Evolutionary conservation across 2,797 vertebrate genomes (phyloP).

Genomic region (Spondyliosoma cantharus): DNA sequence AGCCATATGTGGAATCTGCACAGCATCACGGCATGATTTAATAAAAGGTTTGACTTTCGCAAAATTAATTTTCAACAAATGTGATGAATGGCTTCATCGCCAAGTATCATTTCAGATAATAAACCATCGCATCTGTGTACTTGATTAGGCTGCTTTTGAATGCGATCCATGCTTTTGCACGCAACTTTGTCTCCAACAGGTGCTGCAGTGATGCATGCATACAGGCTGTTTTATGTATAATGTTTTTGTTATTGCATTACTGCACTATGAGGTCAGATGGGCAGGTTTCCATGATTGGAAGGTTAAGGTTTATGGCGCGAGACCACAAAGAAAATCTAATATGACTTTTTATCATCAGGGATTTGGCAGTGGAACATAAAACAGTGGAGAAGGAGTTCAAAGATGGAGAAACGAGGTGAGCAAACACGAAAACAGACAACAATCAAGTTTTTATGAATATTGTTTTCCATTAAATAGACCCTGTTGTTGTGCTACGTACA

Average conservation of each 20-base stretch:
- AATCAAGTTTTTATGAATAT: neutral
- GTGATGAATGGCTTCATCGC: constrained; percentile 64
- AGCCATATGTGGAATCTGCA: constrained; percentile 76
- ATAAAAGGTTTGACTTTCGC: constrained; percentile 68
- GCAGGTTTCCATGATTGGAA: constrained; percentile 43
- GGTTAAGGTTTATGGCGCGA: constrained; percentile 46
- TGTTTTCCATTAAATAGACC: neutral
- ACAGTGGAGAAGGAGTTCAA: constrained; percentile 22
- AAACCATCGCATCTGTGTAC: constrained; percentile 69
- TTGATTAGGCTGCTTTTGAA: constrained; percentile 68
- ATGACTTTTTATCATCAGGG: constrained; percentile 44
- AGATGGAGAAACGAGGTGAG: constrained; percentile 18
- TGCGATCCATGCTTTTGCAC: constrained; percentile 66
- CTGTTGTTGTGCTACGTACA: neutral
- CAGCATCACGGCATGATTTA: constrained; percentile 55
- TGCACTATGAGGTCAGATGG: constrained; percentile 58
- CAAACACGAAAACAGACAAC: constrained; percentile 22
- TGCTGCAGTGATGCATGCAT: constrained; percentile 49
- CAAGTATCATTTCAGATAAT: constrained; percentile 77
- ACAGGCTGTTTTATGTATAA: constrained; percentile 43
- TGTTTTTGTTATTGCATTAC: constrained; percentile 67
- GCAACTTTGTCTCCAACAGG: constrained; percentile 61
- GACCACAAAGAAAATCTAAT: constrained; percentile 43
- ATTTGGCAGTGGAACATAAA: constrained; percentile 37
- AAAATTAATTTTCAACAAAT: constrained; percentile 76